Base-by-base conservation (phyloP, 1,140 invertebrate species). In the Drosophila simulans region DNA sequence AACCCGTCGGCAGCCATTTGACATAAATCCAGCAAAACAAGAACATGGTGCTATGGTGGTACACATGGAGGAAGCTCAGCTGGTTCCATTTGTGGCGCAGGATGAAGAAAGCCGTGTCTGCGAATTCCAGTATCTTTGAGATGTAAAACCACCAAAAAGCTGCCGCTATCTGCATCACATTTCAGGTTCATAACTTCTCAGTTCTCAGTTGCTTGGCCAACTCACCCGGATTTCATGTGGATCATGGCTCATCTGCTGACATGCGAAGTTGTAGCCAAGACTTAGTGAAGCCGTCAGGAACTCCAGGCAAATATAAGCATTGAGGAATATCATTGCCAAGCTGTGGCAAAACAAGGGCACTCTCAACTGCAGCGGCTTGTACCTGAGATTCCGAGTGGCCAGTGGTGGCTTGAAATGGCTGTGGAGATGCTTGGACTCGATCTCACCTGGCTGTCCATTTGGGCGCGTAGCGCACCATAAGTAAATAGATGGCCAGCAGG, bases 121-220 rank as follows among this genome's bases (percentile, higher is more conserved):
- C 95, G 92, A 99, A 98, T 92, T 99, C 98, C 22, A 99, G 92
- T 22, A 97, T 94, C 93, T 99, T 99, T 27, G 98, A 98, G 86
- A 98, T 96, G 92, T 98, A 99, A 91, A 98, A 99, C 97, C 97
- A 98, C 98, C 98, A 99, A 15, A 99, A 95, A 0, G 97, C 97
- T 81, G 96, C 94, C 0, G 98, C 97, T 93, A 99, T 97, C 97
- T 98, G 17, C 11, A 17, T 12, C 4, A 20, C 3, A 45, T 11
- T 1, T 45, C 3, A 1, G 12, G 8, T 10, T 45, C 15, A 20
- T 45, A 45, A 22, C 42, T 20, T 45, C 8, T 22, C 37, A 3
- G 7, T 15, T 17, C 3, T 11, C 11, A 10, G 15, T 22, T 22
- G n/a, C 5, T 2, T 13, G 4, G 5, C n/a, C 27, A 51, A 88